phyloP scores from a whole-genome alignment of 2,888 invertebrate genomes.

The Carcina quercana region DNA sequence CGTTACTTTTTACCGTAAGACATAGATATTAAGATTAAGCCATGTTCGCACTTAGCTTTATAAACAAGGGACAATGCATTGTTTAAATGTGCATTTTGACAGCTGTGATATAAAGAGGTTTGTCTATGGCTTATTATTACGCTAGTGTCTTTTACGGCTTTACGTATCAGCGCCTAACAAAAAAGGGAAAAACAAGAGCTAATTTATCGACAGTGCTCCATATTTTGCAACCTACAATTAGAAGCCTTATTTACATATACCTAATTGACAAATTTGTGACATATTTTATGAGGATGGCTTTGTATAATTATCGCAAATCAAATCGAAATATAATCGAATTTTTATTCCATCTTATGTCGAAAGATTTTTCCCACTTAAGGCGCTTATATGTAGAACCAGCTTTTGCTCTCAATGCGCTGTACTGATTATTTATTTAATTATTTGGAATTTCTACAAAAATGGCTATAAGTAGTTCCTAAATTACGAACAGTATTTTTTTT shows the following conservation, averaged over 20 bases:
- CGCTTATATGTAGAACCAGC: no score
- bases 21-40: constrained; percentile 65
- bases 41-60: constrained; percentile 63
- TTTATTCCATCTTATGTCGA: no score
- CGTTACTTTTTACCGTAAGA: constrained; percentile 61
- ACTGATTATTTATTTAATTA: constrained; percentile 20
- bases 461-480: constrained; percentile 68
- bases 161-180: no score
- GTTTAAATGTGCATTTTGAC: constrained; percentile 58
- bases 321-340: no score
- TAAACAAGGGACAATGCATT: constrained; percentile 61
- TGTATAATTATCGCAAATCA: no score
- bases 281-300: no score
- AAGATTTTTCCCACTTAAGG: no score
- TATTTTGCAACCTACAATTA: constrained; percentile 24
- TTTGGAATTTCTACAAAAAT: constrained; percentile 29
- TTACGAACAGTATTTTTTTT: constrained; percentile 65
- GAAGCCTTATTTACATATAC: no score
- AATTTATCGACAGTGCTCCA: constrained; percentile 17
- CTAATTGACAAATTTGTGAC: no score
- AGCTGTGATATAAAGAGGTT: constrained; percentile 71
- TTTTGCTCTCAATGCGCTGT: no score
- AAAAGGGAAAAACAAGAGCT: no score
- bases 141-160: constrained; percentile 31
- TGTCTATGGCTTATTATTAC: constrained; percentile 55